Evolutionary conservation across 1,140 invertebrate genomes (phyloP).

Genomic region (Diorhabda sublineata): DNA sequence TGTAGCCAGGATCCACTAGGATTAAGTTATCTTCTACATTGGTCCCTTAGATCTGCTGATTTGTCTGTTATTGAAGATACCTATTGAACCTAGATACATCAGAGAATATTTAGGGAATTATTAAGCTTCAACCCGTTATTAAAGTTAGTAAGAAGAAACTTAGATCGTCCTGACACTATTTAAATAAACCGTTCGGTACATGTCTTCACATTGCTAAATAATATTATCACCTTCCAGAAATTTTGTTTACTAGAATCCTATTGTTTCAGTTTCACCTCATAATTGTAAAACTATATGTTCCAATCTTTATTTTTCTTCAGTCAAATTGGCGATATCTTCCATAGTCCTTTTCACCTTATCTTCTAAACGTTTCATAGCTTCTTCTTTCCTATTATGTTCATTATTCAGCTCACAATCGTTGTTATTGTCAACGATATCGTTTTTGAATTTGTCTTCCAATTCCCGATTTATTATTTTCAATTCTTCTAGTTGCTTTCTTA

Average conservation of each 20-base stretch:
- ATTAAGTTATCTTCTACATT: too few species aligned
- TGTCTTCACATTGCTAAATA: too few species aligned
- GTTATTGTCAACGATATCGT: constrained; percentile 6
- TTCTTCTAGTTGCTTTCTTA: constrained; percentile 16
- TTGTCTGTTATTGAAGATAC: too few species aligned
- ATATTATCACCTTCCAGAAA: too few species aligned
- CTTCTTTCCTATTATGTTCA: constrained; percentile 32
- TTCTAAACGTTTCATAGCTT: constrained; percentile 73
- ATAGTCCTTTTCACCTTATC: constrained; percentile 82
- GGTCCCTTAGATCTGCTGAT: too few species aligned
- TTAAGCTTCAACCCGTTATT: too few species aligned
- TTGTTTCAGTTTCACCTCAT: constrained; percentile 93
- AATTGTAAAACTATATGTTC: constrained; percentile 90
- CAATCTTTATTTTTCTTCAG: constrained; percentile 86
- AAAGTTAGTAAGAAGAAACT: too few species aligned
- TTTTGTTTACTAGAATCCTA: constrained; percentile 53
- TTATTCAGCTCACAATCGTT: not conserved
- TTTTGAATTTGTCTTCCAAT: constrained; percentile 13
- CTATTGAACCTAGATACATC: too few species aligned
- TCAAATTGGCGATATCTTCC: constrained; percentile 81
- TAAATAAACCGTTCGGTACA: too few species aligned
- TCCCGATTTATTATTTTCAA: constrained; percentile 20
- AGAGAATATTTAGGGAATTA: too few species aligned
- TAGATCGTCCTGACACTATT: too few species aligned
- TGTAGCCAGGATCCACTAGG: too few species aligned